phyloP scores from a whole-genome alignment of 2,888 invertebrate genomes.

The Imbricaverruca yamaguchii region DNA sequence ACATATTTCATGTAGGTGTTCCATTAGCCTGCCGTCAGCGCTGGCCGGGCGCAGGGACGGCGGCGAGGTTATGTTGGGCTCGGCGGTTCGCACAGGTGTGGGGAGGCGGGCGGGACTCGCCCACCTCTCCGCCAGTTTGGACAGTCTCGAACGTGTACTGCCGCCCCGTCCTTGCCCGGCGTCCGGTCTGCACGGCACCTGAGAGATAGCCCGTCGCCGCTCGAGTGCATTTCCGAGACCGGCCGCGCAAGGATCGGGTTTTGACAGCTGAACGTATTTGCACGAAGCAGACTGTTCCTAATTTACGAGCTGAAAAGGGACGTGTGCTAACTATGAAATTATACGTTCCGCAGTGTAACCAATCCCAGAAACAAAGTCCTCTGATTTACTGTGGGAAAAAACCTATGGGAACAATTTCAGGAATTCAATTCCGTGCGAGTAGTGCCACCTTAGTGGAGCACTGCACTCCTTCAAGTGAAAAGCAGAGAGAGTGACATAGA shows the following conservation, averaged over 20 bases:
- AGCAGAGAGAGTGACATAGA: not conserved
- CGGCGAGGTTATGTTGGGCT: no score
- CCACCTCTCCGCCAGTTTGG: not conserved
- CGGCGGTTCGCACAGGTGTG: not conserved
- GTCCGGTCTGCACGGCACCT: not conserved
- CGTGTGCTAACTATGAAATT: constrained; percentile 16
- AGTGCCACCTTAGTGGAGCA: not conserved
- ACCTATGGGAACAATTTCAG: constrained; percentile 1
- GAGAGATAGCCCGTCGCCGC: no score
- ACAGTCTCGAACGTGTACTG: not conserved
- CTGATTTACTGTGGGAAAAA: constrained; percentile 16
- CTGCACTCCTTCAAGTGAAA: not conserved
- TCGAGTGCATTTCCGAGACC: not conserved
- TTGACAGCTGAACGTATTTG: constrained; percentile 13
- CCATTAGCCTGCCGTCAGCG: not conserved
- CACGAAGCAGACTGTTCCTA: not conserved
- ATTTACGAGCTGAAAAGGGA: not conserved
- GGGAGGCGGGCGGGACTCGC: not conserved
- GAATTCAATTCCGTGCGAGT: not conserved
- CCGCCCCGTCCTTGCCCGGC: not conserved
- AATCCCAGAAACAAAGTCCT: constrained; percentile 16
- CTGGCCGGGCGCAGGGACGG: not conserved
- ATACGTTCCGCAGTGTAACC: not conserved
- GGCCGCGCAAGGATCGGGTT: constrained; percentile 9
- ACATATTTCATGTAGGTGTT: not conserved